A percentile compares a stretch with the other conserved stretches of the same genome.
phyloP scores from a whole-genome alignment of 2,797 vertebrate genomes.

The Esox lucius region DNA sequence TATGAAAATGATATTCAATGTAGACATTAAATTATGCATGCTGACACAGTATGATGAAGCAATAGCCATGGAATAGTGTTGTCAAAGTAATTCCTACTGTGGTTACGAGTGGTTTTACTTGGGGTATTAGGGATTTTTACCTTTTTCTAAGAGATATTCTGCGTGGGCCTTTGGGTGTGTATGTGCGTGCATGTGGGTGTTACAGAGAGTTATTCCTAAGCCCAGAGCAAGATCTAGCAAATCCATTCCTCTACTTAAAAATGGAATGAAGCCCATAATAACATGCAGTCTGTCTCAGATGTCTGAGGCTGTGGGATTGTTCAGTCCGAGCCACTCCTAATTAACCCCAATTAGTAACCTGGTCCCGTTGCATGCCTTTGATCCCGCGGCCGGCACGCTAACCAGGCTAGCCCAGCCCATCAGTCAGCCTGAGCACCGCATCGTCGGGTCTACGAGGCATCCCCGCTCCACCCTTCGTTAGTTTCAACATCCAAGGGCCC shows the following conservation, averaged over 20 bases:
- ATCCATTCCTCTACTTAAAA: conserved; percentile 35
- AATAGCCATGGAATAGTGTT: neutral
- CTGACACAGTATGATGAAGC: conserved; percentile 2
- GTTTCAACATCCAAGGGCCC: conserved; percentile 15
- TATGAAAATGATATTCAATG: too few relatives aligned
- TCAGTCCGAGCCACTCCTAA: conserved; percentile 40
- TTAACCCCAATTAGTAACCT: conserved; percentile 59
- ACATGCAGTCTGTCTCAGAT: conserved; percentile 24
- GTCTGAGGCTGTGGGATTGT: conserved; percentile 31
- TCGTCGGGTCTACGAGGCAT: conserved; percentile 9
- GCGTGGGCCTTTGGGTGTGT: conserved; percentile 22
- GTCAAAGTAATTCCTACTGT: conserved; percentile 16
- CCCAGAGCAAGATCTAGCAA: conserved; percentile 1
- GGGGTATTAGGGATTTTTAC: neutral
- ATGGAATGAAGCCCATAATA: conserved; percentile 44
- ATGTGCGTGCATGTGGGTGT: conserved; percentile 7
- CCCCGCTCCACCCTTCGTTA: conserved; percentile 10
- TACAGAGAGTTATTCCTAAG: conserved; percentile 16
- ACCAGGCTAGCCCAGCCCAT: conserved; percentile 39
- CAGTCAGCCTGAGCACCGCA: conserved; percentile 18
- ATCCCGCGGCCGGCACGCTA: conserved; percentile 32
- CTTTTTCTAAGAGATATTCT: neutral
- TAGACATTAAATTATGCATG: neutral
- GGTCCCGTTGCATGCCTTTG: conserved; percentile 36
- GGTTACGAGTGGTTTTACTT: neutral